These are phyloP conservation scores for Cacatua alba DNA, from an alignment of 2,113 vertebrate species.

Conservation along the genomic window DNA sequence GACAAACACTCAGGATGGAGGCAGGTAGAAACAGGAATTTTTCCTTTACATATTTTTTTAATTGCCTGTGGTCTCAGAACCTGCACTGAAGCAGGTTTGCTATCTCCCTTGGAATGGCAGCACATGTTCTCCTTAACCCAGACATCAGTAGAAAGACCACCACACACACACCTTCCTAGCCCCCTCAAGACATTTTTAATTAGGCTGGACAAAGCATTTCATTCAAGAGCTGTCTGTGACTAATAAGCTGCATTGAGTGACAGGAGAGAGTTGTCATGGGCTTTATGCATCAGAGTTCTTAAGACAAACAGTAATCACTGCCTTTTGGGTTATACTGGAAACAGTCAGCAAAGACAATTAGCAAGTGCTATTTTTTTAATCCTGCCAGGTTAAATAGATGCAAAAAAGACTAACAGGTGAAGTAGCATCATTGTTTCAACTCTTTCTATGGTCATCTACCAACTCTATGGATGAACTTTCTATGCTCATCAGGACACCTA, in stretches of 20 bases:
- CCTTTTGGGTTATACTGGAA: neutral
- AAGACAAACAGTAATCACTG: neutral
- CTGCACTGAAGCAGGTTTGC: neutral
- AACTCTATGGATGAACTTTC: neutral
- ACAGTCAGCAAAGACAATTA: neutral
- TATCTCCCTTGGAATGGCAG: neutral
- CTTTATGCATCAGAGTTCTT: neutral
- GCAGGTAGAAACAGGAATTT: neutral
- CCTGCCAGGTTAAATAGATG: neutral
- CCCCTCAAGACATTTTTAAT: neutral
- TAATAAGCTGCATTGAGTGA: neutral
- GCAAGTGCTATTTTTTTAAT: neutral
- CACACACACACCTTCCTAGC: neutral
- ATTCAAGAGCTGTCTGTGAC: neutral
- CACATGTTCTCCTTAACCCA: neutral
- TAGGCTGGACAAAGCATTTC: neutral
- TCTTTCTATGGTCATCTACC: neutral
- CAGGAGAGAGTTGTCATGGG: neutral
- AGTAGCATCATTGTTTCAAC: neutral
- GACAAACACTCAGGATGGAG: neutral
- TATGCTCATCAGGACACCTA: neutral
- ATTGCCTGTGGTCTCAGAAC: neutral
- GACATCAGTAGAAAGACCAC: neutral
- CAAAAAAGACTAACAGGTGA: neutral
- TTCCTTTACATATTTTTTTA: neutral